Evolutionary conservation across 2,888 invertebrate species (phyloP).

Genomic region (Troides aeacus): DNA sequence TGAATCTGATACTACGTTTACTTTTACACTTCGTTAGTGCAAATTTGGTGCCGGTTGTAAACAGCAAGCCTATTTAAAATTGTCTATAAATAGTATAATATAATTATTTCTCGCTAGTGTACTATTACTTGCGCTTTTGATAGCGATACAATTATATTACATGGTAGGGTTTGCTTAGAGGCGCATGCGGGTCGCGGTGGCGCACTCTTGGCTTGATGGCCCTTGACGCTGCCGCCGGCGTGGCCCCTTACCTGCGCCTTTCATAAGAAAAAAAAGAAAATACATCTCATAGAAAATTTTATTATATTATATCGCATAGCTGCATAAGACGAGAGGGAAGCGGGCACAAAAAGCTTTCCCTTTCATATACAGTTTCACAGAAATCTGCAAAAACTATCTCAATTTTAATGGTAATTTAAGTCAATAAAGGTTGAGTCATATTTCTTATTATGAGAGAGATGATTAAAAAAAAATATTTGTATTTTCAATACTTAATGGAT

Average conservation of each 20-base stretch:
- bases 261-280: constrained; percentile 54
- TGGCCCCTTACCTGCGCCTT: constrained; percentile 57
- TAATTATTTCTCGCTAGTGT: not conserved
- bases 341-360: constrained; percentile 24
- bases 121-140: constrained; percentile 60
- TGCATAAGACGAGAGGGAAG: constrained; percentile 21
- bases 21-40: not conserved
- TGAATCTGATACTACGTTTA: not conserved
- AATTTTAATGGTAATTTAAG: constrained; percentile 18
- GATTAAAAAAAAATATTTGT: not conserved
- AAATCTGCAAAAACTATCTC: constrained; percentile 19
- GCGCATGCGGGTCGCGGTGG: constrained; percentile 56
- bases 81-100: not conserved
- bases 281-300: constrained; percentile 35
- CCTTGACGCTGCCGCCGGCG: constrained; percentile 57
- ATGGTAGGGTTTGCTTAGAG: constrained; percentile 62
- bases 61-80: not conserved
- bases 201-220: constrained; percentile 66
- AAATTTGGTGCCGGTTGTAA: not conserved
- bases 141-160: constrained; percentile 51
- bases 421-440: not conserved
- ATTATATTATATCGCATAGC: constrained; percentile 33
- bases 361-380: constrained; percentile 10
- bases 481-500: not conserved
- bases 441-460: not conserved